These are phyloP conservation scores for Protaetia brevitarsis DNA, from an alignment of 1,140 invertebrate genomes.

Conservation along the genomic window DNA sequence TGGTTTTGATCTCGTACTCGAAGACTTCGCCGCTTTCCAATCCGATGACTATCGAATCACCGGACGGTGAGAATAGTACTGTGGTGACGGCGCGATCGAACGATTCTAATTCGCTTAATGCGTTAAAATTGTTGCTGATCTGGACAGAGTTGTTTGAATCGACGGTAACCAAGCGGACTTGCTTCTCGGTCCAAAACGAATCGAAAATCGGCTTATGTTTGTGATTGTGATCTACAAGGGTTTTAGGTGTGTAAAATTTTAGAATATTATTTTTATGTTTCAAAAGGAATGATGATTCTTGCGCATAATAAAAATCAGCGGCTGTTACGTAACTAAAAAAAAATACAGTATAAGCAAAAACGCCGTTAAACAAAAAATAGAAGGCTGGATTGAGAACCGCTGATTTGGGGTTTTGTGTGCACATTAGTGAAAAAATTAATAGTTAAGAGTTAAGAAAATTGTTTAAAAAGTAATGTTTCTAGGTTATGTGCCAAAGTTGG, in stretches of 20 bases:
- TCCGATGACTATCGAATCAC: constrained; percentile 24
- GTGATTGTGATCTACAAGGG: not conserved
- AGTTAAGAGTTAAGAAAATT: no score
- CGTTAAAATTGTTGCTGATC: constrained; percentile 23
- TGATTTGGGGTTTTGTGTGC: no score
- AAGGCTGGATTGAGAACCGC: no score
- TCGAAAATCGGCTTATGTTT: constrained; percentile 21
- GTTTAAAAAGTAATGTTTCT: no score
- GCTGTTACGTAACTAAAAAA: not conserved
- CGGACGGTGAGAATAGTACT: constrained; percentile 27
- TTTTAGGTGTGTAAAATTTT: not conserved
- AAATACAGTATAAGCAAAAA: no score
- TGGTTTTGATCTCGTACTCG: constrained; percentile 25
- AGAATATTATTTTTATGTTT: constrained; percentile 3
- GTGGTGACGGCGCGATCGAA: not conserved
- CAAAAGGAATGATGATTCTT: not conserved
- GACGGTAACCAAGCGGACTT: not conserved
- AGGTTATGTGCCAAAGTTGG: no score
- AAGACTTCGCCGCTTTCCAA: constrained; percentile 21
- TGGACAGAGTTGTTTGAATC: constrained; percentile 10
- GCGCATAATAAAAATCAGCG: not conserved
- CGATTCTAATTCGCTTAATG: constrained; percentile 23
- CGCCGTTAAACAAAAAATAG: no score
- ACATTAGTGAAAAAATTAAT: no score
- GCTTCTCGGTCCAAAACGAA: constrained; percentile 13